Evolutionary conservation across 2,797 vertebrate species (phyloP).

Genomic region (Cyclura pinguis): DNA sequence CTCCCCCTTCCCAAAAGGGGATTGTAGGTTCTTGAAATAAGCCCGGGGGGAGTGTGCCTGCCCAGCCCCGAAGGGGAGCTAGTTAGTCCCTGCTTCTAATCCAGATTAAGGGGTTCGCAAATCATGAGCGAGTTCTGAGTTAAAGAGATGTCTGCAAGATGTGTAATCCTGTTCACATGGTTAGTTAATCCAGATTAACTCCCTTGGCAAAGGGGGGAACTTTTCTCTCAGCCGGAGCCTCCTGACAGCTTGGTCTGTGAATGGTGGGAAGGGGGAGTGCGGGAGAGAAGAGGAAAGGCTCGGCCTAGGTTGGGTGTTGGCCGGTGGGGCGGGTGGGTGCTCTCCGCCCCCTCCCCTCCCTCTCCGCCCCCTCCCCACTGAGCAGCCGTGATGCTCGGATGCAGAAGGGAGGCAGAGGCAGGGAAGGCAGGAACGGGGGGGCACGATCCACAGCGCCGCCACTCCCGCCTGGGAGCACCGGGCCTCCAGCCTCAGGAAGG

Average conservation of each 20-base stretch:
- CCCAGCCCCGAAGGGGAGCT: background rate
- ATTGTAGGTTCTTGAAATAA: too few relatives aligned
- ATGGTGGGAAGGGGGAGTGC: background rate
- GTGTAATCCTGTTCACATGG: slow-evolving; percentile 30
- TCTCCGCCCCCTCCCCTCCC: too few relatives aligned
- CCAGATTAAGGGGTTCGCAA: slow-evolving; percentile 20
- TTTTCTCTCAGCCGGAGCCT: background rate
- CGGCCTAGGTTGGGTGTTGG: background rate
- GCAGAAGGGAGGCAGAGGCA: background rate
- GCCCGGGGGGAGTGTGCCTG: too few relatives aligned
- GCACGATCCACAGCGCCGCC: too few relatives aligned
- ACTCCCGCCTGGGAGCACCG: background rate
- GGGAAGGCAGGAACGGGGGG: background rate
- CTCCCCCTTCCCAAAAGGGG: background rate
- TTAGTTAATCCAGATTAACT: slow-evolving; percentile 15
- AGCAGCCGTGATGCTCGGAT: too few relatives aligned
- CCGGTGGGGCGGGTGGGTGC: background rate
- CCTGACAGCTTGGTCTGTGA: background rate
- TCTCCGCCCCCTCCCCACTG: background rate
- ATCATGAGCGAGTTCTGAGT: slow-evolving; percentile 4
- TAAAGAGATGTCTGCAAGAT: slow-evolving; percentile 3
- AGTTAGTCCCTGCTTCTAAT: slow-evolving; percentile 11
- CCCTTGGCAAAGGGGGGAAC: background rate
- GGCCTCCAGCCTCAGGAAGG: background rate
- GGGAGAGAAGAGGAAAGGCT: too few relatives aligned